Percentiles rank a stretch among this genome's conserved stretches.
phyloP scores from a whole-genome alignment of 1,140 invertebrate species.

The Macrosteles quadrilineatus region DNA sequence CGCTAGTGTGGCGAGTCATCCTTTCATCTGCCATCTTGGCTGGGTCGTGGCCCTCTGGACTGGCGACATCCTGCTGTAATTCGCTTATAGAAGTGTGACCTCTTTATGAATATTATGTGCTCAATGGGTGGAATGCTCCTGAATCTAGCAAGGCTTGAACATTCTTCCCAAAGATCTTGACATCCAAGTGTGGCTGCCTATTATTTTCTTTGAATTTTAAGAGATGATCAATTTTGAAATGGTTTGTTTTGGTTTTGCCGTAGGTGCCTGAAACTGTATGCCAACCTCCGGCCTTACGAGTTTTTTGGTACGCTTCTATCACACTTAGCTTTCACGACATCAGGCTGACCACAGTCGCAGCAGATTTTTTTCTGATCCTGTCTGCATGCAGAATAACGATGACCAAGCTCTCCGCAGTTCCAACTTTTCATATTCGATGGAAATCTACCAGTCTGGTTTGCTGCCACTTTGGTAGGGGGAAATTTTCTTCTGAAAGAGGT shows the following conservation, averaged over 20 bases:
- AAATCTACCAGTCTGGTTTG: no score
- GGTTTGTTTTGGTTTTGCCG: neutral
- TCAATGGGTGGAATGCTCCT: neutral
- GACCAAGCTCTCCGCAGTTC: neutral
- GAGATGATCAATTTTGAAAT: neutral
- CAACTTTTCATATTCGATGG: neutral
- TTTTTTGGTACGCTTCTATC: neutral
- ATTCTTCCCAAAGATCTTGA: neutral
- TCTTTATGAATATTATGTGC: no score
- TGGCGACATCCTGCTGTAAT: no score
- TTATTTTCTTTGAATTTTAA: neutral
- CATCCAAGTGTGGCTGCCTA: neutral
- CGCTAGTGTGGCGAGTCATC: neutral
- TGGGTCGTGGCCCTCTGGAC: neutral
- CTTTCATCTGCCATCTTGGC: neutral
- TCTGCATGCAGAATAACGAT: neutral
- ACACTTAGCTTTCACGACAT: neutral
- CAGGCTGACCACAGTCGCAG: neutral
- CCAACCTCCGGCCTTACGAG: neutral
- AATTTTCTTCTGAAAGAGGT: neutral
- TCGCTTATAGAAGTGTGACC: no score
- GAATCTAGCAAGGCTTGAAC: neutral
- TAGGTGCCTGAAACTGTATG: neutral
- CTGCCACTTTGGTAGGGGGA: neutral
- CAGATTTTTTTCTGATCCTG: conserved; percentile 5